These are phyloP conservation scores for Cistogaster globosa DNA, from an alignment of 2,888 invertebrate species.

Conservation along the genomic window DNA sequence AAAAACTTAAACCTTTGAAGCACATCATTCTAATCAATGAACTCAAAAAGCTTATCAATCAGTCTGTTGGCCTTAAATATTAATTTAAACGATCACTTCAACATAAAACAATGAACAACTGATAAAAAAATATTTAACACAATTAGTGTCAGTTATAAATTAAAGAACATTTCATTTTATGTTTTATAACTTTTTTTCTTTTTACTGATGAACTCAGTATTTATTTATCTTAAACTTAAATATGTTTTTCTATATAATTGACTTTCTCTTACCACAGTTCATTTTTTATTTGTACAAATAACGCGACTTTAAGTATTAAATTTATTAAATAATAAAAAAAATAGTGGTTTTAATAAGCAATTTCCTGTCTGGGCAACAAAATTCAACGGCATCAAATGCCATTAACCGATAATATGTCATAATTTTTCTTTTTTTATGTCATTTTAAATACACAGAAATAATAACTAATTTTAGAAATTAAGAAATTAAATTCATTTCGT, in stretches of 20 bases:
- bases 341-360: slow-evolving; percentile 47
- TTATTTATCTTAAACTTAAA: slow-evolving; percentile 5
- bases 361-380: slow-evolving; percentile 56
- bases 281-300: not conserved
- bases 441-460: not conserved
- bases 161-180: not conserved
- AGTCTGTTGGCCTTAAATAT: slow-evolving; percentile 57
- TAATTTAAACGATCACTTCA: slow-evolving; percentile 9
- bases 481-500: too few relatives aligned
- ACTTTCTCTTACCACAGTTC: slow-evolving; percentile 55
- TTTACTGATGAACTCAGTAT: not conserved
- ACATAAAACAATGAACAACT: not conserved
- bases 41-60: slow-evolving; percentile 56
- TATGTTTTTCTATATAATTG: slow-evolving; percentile 2
- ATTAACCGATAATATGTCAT: slow-evolving; percentile 3
- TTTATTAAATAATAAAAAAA: slow-evolving; percentile 11
- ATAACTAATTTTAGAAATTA: too few relatives aligned
- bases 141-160: slow-evolving; percentile 12
- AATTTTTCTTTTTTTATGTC: not conserved
- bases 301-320: slow-evolving; percentile 5
- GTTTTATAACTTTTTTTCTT: not conserved
- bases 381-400: slow-evolving; percentile 35
- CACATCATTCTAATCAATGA: slow-evolving; percentile 35
- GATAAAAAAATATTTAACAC: not conserved
- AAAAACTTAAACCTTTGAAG: too few relatives aligned